Conservation (phyloP, 2,113 vertebrate species). For the Lasiurus borealis region DNA sequence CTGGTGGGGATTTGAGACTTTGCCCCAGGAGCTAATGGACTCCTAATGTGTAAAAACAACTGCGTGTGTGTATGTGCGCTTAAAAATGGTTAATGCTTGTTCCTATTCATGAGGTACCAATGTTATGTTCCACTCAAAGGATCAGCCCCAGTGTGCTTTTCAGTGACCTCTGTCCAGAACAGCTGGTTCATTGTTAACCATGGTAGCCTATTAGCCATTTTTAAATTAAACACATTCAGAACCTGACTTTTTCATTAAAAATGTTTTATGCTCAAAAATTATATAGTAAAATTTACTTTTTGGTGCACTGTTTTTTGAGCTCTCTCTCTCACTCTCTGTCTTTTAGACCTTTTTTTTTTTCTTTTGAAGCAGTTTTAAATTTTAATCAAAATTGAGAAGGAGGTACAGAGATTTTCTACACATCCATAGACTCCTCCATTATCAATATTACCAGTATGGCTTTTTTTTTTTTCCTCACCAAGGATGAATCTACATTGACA, state of each 20-base stretch:
- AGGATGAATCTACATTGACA: not conserved
- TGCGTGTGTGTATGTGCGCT: not conserved
- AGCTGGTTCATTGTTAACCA: constrained; percentile 14
- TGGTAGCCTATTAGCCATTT: not conserved
- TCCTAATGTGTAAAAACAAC: constrained; percentile 67
- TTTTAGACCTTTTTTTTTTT: not conserved
- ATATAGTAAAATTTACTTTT: not conserved
- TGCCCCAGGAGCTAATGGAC: constrained; percentile 54
- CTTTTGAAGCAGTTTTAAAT: not conserved
- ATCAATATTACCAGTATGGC: not conserved
- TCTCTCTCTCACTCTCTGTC: not conserved
- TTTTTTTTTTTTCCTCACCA: not conserved
- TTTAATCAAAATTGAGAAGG: constrained; percentile 2
- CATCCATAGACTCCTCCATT: not conserved
- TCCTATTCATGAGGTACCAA: constrained; percentile 1
- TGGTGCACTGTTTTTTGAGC: not conserved
- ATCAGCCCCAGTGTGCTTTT: not conserved
- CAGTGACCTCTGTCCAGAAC: not conserved
- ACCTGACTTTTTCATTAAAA: not conserved
- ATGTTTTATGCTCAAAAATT: not conserved
- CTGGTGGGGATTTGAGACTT: not conserved
- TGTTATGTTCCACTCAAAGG: constrained; percentile 32
- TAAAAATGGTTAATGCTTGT: constrained; percentile 6
- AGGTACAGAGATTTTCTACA: not conserved
- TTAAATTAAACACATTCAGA: constrained; percentile 44